Base-by-base conservation (phyloP, 2,888 invertebrate species). In the Drosophila vallismaia region DNA sequence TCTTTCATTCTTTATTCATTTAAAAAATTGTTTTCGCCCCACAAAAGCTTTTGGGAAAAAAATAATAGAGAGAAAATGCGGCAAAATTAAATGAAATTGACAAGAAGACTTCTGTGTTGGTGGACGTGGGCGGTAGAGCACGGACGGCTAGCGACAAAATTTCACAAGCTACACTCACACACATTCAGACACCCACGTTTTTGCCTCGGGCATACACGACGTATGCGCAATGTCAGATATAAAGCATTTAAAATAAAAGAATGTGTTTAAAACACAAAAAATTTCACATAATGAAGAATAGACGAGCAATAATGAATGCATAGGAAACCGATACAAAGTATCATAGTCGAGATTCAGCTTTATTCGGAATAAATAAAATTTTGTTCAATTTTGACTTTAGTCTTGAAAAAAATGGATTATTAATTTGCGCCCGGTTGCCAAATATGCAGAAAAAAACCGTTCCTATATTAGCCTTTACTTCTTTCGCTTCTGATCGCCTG, bases 401-500 rank as follows among this genome's bases (percentile, higher is more conserved):
- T 5, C 36, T 36, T 6, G 2, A n/a, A 5, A n/a, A n/a, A 6
- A 36, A 5, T 6, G 6, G 6, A 5, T 36, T 36, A 4, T 33
- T n/a, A 36, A 10, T 36, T 36, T 36, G n/a, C 33, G n/a, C 6
- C 36, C n/a, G 12, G 4, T n/a, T 36, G n/a, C 36, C n/a, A 36
- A 36, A 5, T 6, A n/a, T 36, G 36, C 36, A 6, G 19, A 19
- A 28, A 28, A 28, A 28, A 28, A 0, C 28, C 4, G 28, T 28
- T 12, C 12, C 2, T n/a, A n/a, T 2, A 4, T n/a, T 36, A 3
- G 2, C 8, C 36, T 6, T n/a, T n/a, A 36, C 33, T 77, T 69
- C 42, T 79, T 79, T n/a, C 79, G 71, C 40, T 74, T 76, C 45
- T 82, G 94, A 68, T 94, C 94, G 44, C 96, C 95, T 66, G 96